Base-by-base conservation (phyloP, 1,140 invertebrate genomes). In the Drosophila auraria region DNA sequence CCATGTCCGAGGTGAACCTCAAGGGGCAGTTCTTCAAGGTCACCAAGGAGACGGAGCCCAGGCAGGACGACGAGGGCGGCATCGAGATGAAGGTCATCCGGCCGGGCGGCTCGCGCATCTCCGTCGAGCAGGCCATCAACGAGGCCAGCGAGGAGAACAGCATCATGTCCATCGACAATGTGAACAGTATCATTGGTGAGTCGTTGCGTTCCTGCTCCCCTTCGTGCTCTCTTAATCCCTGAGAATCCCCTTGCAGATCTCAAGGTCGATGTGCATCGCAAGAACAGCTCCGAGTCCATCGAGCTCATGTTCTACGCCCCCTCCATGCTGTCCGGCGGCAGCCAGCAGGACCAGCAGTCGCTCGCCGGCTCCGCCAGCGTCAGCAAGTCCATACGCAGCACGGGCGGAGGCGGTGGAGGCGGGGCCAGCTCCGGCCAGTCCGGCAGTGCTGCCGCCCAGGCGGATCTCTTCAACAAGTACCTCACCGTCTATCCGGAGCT, bases 211-310 rank as follows among this genome's bases (percentile, higher is more conserved):
- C 15, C 2, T n/a, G 20, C 3, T 9, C 33, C 20, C 23, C 2
- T 12, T 8, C 33, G 11, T 20, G 51, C 5, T 14, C 30, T 7
- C 8, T 15, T 42, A 50, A 42, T 9, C 23, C 0, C 1, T 1
- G 11, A 3, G 2, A 14, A 1, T 27, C 27, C 27, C 17, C 20
- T 15, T 5, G 4, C 38, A 96, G 97, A 98, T 95, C 94, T 98
- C 65, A 97, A 98, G 94, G 97, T 97, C 51, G 97, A 98, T 93
- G 97, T 98, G 36, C 97, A 98, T 94, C 95, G 97, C 42, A 97
- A 97, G 93, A 97, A 98, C 91, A 98, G 97, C 92, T 97, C 97
- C 0, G 97, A 97, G 91, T 97, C 97, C 78, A 96, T 96, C 72
- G 92, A 93, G 44, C 80, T 92, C 1, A 83, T 91, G 80, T 92